Conservation (phyloP, 2,113 vertebrate genomes). For the Puntigrus tetrazona region DNA sequence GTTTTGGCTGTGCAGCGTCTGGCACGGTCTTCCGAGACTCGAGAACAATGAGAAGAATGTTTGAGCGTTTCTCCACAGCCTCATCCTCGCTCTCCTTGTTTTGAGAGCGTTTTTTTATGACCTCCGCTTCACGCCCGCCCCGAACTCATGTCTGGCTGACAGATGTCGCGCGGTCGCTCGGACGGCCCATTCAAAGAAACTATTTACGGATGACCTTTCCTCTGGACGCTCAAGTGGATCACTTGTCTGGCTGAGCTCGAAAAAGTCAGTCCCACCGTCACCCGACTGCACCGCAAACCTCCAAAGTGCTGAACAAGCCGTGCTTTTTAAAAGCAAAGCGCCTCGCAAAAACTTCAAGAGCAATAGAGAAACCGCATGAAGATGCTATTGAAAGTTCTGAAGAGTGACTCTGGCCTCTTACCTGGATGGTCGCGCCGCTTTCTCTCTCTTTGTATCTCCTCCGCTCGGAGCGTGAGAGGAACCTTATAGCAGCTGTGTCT, state of each 20-base stretch:
- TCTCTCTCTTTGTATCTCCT: slow-evolving; percentile 43
- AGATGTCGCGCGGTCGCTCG: slow-evolving; percentile 48
- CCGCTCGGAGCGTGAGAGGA: slow-evolving; percentile 50
- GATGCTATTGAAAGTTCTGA: slow-evolving; percentile 11
- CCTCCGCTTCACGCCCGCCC: slow-evolving; percentile 51
- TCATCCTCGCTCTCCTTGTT: slow-evolving; percentile 61
- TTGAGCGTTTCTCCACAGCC: slow-evolving; percentile 64
- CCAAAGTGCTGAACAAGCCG: slow-evolving; percentile 6
- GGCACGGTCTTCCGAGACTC: slow-evolving; percentile 69
- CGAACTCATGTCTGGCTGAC: slow-evolving; percentile 40
- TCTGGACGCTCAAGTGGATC: slow-evolving; percentile 54
- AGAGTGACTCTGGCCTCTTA: slow-evolving; percentile 26
- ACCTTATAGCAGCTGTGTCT: slow-evolving; percentile 57
- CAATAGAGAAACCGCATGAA: neutral
- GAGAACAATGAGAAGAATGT: slow-evolving; percentile 82
- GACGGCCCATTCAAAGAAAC: slow-evolving; percentile 67
- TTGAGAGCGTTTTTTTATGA: slow-evolving; percentile 72
- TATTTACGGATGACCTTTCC: slow-evolving; percentile 78
- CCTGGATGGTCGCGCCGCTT: slow-evolving; percentile 47
- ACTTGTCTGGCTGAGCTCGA: neutral
- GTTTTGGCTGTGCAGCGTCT: slow-evolving; percentile 54
- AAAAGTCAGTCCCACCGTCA: slow-evolving; percentile 26
- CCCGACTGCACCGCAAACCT: slow-evolving; percentile 31
- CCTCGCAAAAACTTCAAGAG: neutral
- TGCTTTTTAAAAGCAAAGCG: neutral